Evolutionary conservation across 1,140 invertebrate genomes (phyloP).

Genomic region (Aphelenchoides besseyi): DNA sequence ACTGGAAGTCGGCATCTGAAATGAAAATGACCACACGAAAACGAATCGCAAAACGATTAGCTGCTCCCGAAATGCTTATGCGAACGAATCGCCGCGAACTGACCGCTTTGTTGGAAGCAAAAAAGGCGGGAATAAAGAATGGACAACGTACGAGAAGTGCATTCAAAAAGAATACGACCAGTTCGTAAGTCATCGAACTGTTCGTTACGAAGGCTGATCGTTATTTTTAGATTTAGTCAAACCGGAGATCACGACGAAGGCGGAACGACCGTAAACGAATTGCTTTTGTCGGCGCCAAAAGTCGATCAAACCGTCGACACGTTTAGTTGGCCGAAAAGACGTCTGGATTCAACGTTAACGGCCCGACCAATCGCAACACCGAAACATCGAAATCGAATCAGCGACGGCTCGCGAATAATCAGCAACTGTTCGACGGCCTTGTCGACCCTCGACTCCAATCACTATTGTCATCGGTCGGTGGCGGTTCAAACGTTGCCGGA

Average conservation of each 20-base stretch:
- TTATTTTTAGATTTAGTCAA: neutral
- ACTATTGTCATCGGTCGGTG: slow-evolving; percentile 12
- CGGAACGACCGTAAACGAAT: slow-evolving; percentile 1
- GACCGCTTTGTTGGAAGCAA: neutral
- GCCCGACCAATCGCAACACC: neutral
- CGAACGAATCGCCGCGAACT: neutral
- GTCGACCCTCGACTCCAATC: neutral
- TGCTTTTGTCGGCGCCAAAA: neutral
- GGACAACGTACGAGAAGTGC: neutral
- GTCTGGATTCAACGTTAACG: neutral
- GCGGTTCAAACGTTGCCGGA: slow-evolving; percentile 17
- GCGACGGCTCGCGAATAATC: neutral
- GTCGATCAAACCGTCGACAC: neutral
- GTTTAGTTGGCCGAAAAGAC: neutral
- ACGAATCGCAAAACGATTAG: neutral
- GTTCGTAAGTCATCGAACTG: neutral
- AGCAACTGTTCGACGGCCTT: neutral
- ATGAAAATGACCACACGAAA: neutral
- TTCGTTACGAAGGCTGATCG: too few relatives aligned
- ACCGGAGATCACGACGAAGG: slow-evolving; percentile 1
- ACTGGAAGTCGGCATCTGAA: neutral
- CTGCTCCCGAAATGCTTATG: neutral
- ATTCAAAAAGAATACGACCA: neutral
- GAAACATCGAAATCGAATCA: neutral
- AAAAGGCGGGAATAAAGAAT: neutral